Evolutionary conservation across 2,888 invertebrate genomes (phyloP).

Genomic region (Polydesmus complanatus): DNA sequence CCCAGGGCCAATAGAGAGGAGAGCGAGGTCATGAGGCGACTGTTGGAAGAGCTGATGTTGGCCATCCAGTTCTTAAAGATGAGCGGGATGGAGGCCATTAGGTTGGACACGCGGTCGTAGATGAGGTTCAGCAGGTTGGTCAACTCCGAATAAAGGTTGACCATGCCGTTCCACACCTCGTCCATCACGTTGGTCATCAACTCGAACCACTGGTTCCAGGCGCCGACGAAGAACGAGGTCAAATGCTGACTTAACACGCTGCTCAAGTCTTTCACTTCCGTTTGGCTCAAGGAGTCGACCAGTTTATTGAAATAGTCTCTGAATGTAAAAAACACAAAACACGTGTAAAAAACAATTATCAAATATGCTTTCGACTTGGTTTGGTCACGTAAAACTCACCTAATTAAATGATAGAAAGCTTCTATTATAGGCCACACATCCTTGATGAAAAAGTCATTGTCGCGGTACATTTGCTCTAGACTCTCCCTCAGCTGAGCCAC

Average conservation of each 20-base stretch:
- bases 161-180: slow-evolving; percentile 1
- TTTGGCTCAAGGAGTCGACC: no score
- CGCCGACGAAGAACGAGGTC: background rate
- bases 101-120: background rate
- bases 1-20: slow-evolving; percentile 2
- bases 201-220: background rate
- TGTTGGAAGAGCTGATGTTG: background rate
- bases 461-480: slow-evolving; percentile 5
- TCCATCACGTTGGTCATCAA: background rate
- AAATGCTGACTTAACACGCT: background rate
- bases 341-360: background rate
- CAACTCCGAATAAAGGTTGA: background rate
- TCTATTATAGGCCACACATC: slow-evolving; percentile 4
- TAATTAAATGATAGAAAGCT: background rate
- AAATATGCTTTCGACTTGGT: background rate
- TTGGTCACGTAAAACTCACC: background rate
- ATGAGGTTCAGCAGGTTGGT: background rate
- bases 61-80: background rate
- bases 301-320: no score
- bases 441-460: slow-evolving; percentile 9
- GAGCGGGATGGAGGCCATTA: background rate
- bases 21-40: background rate
- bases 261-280: background rate
- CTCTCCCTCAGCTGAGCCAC: background rate
- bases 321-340: no score